Evolutionary conservation across 1,140 invertebrate species (phyloP).

Genomic region (Anastrepha obliqua): DNA sequence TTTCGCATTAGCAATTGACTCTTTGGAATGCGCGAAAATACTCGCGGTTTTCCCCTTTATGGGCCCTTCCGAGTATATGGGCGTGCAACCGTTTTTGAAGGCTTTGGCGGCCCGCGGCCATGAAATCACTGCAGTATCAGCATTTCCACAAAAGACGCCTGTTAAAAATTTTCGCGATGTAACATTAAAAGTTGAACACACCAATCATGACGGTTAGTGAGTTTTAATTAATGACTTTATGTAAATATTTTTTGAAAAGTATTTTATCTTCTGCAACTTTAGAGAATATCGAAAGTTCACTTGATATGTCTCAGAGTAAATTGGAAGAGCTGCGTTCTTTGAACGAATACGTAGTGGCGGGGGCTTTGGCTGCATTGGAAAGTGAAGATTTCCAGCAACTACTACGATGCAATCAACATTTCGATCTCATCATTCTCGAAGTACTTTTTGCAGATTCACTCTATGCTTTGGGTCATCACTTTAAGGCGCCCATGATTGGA

Average conservation of each 20-base stretch:
- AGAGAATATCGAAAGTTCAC: neutral
- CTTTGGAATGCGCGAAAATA: slow-evolving; percentile 60
- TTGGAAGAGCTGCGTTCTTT: neutral
- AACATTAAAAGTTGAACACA: neutral
- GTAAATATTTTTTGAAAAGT: neutral
- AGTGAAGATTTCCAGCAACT: slow-evolving; percentile 54
- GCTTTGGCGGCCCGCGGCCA: slow-evolving; percentile 74
- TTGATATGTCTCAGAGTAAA: neutral
- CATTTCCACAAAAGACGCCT: neutral
- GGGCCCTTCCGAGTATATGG: slow-evolving; percentile 69
- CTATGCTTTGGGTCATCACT: slow-evolving; percentile 68
- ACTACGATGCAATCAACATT: slow-evolving; percentile 58
- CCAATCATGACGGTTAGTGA: slow-evolving; percentile 2
- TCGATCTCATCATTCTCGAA: slow-evolving; percentile 69
- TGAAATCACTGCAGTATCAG: slow-evolving; percentile 75
- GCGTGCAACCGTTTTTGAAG: slow-evolving; percentile 69
- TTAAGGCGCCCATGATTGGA: slow-evolving; percentile 67
- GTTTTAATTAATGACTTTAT: neutral
- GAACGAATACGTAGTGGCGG: slow-evolving; percentile 31
- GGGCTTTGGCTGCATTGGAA: slow-evolving; percentile 56
- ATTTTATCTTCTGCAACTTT: neutral
- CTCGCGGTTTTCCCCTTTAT: slow-evolving; percentile 69
- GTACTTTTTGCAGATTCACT: slow-evolving; percentile 67
- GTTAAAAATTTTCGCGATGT: slow-evolving; percentile 71
- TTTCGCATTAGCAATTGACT: neutral